Percentiles rank a stretch among this genome's conserved stretches.
Conservation (phyloP, 2,797 vertebrate species). For the Betta splendens region DNA sequence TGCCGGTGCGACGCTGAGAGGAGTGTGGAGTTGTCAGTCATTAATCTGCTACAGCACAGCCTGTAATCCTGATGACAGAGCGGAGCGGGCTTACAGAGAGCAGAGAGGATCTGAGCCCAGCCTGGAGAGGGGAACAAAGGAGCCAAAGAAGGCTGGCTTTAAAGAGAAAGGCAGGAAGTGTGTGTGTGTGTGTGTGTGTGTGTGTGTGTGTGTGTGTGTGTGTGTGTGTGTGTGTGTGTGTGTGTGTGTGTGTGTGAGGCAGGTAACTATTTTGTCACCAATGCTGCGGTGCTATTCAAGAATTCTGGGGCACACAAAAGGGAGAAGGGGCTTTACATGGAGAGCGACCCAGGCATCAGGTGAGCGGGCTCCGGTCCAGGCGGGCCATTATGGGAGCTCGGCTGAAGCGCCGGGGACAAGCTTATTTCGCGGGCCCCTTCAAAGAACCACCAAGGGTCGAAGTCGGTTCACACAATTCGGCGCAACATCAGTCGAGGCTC, state of each 20-base stretch:
- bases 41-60: conserved; percentile 78
- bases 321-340: conserved; percentile 32
- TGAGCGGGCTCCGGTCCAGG: conserved; percentile 40
- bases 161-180: conserved; percentile 66
- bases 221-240: conserved; percentile 14
- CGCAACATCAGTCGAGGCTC: conserved; percentile 60
- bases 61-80: conserved; percentile 81
- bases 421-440: conserved; percentile 51
- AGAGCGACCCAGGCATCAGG: conserved; percentile 38
- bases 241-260: conserved; percentile 29
- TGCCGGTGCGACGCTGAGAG: conserved; percentile 55
- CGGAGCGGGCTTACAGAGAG: conserved; percentile 71
- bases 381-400: conserved; percentile 28
- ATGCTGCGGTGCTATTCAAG: conserved; percentile 66
- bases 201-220: conserved; percentile 15
- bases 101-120: conserved; percentile 78
- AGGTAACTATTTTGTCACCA: conserved; percentile 75
- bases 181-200: conserved; percentile 5
- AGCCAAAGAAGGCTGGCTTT: conserved; percentile 68
- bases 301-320: conserved; percentile 57
- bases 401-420: conserved; percentile 11
- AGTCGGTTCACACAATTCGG: conserved; percentile 71
- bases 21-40: conserved; percentile 77
- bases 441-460: conserved; percentile 74
- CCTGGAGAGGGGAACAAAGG: conserved; percentile 78